phyloP scores from a whole-genome alignment of 2,888 invertebrate species.

The Gastracanthus pulcherrimus region DNA sequence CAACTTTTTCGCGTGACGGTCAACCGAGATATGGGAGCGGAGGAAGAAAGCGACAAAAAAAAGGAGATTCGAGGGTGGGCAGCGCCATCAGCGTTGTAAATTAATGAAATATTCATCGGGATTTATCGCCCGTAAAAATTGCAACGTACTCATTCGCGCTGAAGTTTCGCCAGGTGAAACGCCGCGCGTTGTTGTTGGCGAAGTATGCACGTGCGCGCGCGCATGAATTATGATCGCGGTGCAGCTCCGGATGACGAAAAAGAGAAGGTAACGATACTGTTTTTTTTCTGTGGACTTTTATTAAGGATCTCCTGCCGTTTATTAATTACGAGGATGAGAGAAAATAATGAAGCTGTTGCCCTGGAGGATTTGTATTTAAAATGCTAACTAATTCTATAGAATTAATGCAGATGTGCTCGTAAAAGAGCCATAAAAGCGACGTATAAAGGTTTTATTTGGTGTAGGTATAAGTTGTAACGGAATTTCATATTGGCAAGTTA shows the following conservation, averaged over 20 bases:
- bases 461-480: too few relatives aligned
- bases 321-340: constrained; percentile 9
- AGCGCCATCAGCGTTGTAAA: constrained; percentile 29
- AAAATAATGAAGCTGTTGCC: not conserved
- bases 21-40: not conserved
- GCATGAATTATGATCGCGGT: constrained; percentile 49
- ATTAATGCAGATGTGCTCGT: too few relatives aligned
- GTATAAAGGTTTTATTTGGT: too few relatives aligned
- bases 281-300: constrained; percentile 34
- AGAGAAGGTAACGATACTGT: constrained; percentile 12
- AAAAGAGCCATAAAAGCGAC: too few relatives aligned
- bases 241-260: not conserved
- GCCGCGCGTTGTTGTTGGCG: not conserved
- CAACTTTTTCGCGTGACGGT: constrained; percentile 35
- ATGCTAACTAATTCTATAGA: too few relatives aligned
- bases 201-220: not conserved
- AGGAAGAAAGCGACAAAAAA: not conserved
- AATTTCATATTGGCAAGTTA: too few relatives aligned
- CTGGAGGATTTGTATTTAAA: too few relatives aligned
- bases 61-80: not conserved
- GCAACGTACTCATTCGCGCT: constrained; percentile 24
- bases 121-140: constrained; percentile 55
- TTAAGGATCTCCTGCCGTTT: constrained; percentile 11
- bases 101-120: constrained; percentile 55
- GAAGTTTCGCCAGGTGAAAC: constrained; percentile 46